Percentiles rank a stretch among this genome's conserved stretches.
These are phyloP conservation scores for Diaphora mendica DNA, from an alignment of 2,888 invertebrate species.

Conservation along the genomic window DNA sequence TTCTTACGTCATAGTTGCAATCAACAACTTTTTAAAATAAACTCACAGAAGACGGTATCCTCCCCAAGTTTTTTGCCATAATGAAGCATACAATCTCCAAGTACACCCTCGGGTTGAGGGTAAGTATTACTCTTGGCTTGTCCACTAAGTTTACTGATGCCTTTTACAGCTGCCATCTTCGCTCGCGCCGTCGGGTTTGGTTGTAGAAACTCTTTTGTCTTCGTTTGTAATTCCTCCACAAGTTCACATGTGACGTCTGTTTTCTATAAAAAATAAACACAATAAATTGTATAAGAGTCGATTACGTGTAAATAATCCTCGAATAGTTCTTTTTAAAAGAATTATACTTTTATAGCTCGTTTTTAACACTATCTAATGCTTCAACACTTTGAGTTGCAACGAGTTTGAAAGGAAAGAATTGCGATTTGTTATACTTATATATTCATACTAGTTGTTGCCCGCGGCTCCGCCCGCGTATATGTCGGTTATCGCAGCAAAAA, in stretches of 20 bases:
- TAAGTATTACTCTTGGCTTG: slow-evolving; percentile 99
- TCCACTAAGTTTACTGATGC: slow-evolving; percentile 98
- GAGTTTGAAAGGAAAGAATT: neutral
- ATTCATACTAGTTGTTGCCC: no score
- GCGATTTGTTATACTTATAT: neutral
- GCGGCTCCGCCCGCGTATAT: no score
- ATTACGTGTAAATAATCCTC: neutral
- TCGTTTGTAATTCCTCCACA: slow-evolving; percentile 97
- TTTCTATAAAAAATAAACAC: slow-evolving; percentile 90
- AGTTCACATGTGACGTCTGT: slow-evolving; percentile 99
- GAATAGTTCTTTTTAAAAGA: neutral
- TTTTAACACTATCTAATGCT: neutral
- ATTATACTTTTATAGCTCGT: neutral
- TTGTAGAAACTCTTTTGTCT: slow-evolving; percentile 99
- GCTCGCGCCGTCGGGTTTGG: slow-evolving; percentile 99
- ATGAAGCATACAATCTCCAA: slow-evolving; percentile 98
- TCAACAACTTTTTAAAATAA: slow-evolving; percentile 4
- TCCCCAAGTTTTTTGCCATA: slow-evolving; percentile 98
- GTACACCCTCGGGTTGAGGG: slow-evolving; percentile 98
- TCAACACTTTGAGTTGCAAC: no score
- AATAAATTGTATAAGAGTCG: neutral
- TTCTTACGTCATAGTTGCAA: neutral
- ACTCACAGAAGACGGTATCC: slow-evolving; percentile 95
- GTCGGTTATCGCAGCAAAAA: no score
- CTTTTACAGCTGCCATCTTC: slow-evolving; percentile 97